A percentile compares a stretch with the other conserved stretches of the same genome.
Conservation (phyloP, 1,140 invertebrate genomes). For the Euura saliciscinereae region DNA sequence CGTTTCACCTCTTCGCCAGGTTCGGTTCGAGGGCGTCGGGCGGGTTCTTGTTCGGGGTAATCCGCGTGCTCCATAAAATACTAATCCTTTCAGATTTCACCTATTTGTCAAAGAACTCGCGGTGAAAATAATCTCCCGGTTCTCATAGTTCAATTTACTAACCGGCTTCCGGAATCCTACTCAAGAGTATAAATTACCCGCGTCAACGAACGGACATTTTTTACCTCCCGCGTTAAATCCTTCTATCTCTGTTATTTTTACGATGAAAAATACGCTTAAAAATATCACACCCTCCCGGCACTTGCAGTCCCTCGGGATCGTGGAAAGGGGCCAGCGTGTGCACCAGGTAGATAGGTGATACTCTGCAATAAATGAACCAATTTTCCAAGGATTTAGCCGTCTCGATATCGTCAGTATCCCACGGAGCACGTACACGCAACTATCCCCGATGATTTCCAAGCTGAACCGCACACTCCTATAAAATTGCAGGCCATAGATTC, state of each 20-base stretch:
- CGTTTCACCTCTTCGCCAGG: no score
- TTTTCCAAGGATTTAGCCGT: constrained; percentile 43
- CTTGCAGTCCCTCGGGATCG: no score
- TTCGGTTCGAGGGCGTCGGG: not conserved
- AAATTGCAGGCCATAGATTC: no score
- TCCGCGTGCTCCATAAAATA: constrained; percentile 22
- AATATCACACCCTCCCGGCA: not conserved
- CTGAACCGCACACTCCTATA: no score
- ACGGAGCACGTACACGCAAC: constrained; percentile 32
- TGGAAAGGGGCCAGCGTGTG: no score
- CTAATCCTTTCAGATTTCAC: constrained; percentile 21
- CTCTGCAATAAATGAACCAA: constrained; percentile 47
- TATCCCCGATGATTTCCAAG: constrained; percentile 28
- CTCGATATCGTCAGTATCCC: constrained; percentile 36
- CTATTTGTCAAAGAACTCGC: constrained; percentile 27
- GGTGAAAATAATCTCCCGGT: not conserved
- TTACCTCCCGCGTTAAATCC: not conserved
- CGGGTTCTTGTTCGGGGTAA: constrained; percentile 12
- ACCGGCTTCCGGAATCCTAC: not conserved
- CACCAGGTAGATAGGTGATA: constrained; percentile 25
- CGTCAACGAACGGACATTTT: no score
- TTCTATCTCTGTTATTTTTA: not conserved
- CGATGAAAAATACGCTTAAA: not conserved
- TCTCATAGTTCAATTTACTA: not conserved
- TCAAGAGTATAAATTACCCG: not conserved